These are phyloP conservation scores for Pluvialis apricaria DNA, from an alignment of 2,113 vertebrate species.

Conservation along the genomic window DNA sequence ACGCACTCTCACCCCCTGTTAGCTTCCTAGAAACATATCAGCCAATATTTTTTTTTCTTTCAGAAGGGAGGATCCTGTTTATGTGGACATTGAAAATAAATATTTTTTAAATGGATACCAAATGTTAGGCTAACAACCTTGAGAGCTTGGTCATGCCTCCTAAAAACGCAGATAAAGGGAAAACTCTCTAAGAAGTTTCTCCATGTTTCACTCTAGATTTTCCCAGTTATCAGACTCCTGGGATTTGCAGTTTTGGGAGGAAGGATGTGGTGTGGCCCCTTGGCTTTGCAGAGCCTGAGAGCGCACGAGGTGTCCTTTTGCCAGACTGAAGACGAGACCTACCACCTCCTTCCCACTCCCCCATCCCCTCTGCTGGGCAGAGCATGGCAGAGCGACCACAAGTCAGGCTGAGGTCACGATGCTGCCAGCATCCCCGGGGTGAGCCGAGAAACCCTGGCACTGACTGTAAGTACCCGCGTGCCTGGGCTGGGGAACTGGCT, in stretches of 20 bases:
- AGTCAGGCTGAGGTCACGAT: background rate
- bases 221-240: background rate
- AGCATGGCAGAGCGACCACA: accelerated
- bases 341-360: background rate
- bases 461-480: accelerated
- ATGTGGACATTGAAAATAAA: background rate
- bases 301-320: background rate
- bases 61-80: background rate
- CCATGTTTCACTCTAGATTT: background rate
- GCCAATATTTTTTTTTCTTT: background rate
- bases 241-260: background rate
- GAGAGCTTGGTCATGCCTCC: background rate
- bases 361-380: accelerated
- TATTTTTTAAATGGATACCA: background rate
- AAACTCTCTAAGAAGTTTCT: background rate
- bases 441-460: accelerated
- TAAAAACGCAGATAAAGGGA: background rate
- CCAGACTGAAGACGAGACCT: background rate
- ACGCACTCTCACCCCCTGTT: background rate
- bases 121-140: background rate
- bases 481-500: background rate
- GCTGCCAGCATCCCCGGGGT: background rate
- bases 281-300: background rate
- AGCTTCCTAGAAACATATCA: background rate
- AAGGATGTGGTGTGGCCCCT: background rate